These are phyloP conservation scores for Brachionus sp. DNA, from an alignment of 1,140 invertebrate species.

Conservation along the genomic window DNA sequence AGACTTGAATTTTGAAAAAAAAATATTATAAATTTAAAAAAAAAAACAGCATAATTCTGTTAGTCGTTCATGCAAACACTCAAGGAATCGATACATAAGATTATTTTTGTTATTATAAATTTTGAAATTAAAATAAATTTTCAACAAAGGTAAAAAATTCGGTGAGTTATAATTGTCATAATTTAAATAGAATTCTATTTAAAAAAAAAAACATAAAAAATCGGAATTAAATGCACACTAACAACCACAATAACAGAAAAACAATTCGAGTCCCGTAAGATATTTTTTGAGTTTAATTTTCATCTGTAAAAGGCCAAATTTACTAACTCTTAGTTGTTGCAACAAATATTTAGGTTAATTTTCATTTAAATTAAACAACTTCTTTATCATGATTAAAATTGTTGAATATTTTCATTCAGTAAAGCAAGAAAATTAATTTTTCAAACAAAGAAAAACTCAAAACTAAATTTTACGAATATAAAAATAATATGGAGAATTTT, in stretches of 20 bases:
- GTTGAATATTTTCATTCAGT: not conserved
- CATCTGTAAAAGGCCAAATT: not conserved
- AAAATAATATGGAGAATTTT: not conserved
- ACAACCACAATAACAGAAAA: not conserved
- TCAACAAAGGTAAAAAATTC: constrained; percentile 8
- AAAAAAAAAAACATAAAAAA: not conserved
- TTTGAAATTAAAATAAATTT: constrained; percentile 24
- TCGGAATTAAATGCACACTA: not conserved
- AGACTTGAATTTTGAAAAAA: not conserved
- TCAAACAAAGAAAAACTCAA: not conserved
- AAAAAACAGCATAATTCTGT: constrained; percentile 28
- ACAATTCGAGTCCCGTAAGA: not conserved
- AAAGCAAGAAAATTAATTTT: not conserved
- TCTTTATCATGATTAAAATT: not conserved
- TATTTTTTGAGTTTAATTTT: not conserved
- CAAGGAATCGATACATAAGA: constrained; percentile 33
- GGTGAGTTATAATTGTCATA: not conserved
- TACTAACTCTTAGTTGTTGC: not conserved
- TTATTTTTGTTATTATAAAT: constrained; percentile 31
- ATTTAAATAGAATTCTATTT: not conserved
- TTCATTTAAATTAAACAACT: not conserved
- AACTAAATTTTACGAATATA: not conserved
- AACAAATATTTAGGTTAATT: not conserved
- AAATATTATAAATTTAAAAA: not conserved
- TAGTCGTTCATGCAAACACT: not conserved